phyloP scores from a whole-genome alignment of 2,113 vertebrate species.

The Hyperopisus bebe region DNA sequence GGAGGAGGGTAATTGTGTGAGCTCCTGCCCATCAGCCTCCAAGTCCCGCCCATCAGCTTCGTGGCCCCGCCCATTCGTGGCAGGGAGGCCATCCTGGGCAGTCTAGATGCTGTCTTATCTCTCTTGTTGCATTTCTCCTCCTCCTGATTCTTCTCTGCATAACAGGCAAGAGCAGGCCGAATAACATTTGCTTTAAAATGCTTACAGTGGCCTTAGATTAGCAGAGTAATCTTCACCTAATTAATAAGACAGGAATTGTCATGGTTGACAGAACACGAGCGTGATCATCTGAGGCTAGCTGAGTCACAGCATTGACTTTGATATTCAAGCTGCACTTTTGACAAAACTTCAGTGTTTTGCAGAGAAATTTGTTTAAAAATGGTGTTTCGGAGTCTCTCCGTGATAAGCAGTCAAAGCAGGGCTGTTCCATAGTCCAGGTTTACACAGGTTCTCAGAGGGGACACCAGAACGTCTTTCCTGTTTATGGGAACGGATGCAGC shows the following conservation, averaged over 20 bases:
- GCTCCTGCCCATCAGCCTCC: not conserved
- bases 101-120: not conserved
- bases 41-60: not conserved
- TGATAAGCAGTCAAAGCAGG: not conserved
- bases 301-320: not conserved
- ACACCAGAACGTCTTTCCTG: not conserved
- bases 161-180: not conserved
- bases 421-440: not conserved
- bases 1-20: not conserved
- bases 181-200: not conserved
- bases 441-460: not conserved
- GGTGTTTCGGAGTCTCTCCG: not conserved
- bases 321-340: not conserved
- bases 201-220: not conserved
- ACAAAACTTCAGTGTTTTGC: not conserved
- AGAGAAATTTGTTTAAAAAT: not conserved
- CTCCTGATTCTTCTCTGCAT: not conserved
- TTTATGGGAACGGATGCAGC: not conserved
- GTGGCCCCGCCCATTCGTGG: not conserved
- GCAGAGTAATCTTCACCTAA: not conserved
- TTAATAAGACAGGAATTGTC: not conserved
- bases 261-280: not conserved
- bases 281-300: not conserved
- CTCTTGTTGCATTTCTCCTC: not conserved
- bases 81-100: not conserved